Conservation (phyloP, 2,113 vertebrate species). For the Syrrhaptes paradoxus region DNA sequence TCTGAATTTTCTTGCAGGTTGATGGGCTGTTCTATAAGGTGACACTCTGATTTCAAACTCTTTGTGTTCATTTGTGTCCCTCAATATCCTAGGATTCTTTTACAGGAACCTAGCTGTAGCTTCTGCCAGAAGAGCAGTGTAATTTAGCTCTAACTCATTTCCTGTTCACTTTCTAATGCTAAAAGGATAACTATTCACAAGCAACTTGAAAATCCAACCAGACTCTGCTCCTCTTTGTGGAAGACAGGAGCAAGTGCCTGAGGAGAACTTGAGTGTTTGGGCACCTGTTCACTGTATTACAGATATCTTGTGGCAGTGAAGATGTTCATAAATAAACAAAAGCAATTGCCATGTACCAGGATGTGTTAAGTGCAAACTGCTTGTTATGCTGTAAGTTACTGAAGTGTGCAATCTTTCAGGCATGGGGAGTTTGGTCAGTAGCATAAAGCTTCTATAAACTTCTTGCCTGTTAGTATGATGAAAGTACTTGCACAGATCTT, state of each 20-base stretch:
- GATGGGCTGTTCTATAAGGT: constrained; percentile 87
- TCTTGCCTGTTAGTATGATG: background rate
- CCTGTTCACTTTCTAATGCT: constrained; percentile 65
- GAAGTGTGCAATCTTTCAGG: background rate
- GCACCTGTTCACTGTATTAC: background rate
- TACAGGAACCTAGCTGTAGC: constrained; percentile 78
- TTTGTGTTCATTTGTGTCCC: constrained; percentile 69
- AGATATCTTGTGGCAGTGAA: background rate
- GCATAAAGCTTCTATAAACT: background rate
- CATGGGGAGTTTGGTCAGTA: background rate
- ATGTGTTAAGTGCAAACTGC: background rate
- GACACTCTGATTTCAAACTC: constrained; percentile 81
- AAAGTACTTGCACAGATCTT: background rate
- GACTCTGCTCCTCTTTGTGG: background rate
- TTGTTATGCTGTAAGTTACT: background rate
- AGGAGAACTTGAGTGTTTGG: background rate
- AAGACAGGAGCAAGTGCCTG: background rate
- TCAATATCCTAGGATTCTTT: constrained; percentile 74
- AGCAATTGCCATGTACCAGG: background rate
- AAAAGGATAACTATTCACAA: constrained; percentile 40
- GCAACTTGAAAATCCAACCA: constrained; percentile 61
- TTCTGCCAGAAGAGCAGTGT: constrained; percentile 51
- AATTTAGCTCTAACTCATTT: constrained; percentile 66
- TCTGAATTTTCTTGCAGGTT: constrained; percentile 88
- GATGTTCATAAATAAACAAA: background rate